Evolutionary conservation across 1,140 invertebrate genomes (phyloP), one percentile per base, ranked within the genome.

Genomic region (Orchestia grillus): DNA sequence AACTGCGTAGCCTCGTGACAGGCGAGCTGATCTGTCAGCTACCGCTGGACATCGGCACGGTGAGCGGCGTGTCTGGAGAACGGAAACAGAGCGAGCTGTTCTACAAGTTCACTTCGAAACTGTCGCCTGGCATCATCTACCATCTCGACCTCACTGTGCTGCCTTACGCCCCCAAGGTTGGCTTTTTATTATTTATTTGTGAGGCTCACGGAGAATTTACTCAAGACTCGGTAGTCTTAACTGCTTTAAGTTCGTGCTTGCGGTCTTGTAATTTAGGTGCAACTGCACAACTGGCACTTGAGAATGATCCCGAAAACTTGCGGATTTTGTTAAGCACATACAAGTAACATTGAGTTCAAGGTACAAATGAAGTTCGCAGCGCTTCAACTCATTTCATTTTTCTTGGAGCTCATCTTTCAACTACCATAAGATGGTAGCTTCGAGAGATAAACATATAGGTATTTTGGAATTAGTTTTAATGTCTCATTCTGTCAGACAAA

Each of bases 51-150:
- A 98, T 99, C 96, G 99, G 99, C 23, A 98, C 98, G 3, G 98
- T 99, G 57, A 98, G 98, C 45, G 98, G 98, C 0, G 98, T 99
- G 97, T 98, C 98, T 15, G 99, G 99, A 15, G 98, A 99, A 97
- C 98, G 98, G 97, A 98, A 98, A 96, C 98, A 99, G 97, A 98
- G 98, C 0, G 99, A 99, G 98, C 98, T 99, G 96, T 99, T 99
- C 97, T 99, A 99, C 97, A 98, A 98, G 97, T 99, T 99, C 97
- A 98, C 98, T 90, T 99, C 99, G 0, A 99, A 99, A 97, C 98
- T 99, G 42, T 99, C 98, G 90, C 99, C 99, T 41, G 98, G 98
- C 42, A 98, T 98, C 96, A 99, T 99, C 97, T 99, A 99, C 97
- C 98, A 98, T 92, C 98, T 98, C 96, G 98, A 99, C 97, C 98